Conservation (phyloP, 2,113 vertebrate genomes). For the Saimiri boliviensis region DNA sequence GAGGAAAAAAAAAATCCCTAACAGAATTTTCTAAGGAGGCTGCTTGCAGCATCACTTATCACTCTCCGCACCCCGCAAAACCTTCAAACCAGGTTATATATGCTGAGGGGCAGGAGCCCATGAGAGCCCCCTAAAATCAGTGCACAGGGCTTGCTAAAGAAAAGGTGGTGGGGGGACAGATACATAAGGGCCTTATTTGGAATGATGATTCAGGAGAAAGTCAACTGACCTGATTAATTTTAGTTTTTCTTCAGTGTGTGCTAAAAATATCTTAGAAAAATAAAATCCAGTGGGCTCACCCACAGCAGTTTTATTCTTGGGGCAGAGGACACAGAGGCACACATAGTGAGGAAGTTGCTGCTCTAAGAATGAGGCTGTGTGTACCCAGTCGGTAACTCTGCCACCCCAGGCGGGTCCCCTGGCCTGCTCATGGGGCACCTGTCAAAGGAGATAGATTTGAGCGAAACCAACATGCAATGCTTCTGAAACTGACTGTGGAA, state of each 20-base stretch:
- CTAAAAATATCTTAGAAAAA: slow-evolving; percentile 68
- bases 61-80: neutral
- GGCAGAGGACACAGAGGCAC: neutral
- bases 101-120: accelerated
- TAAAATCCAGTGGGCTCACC: slow-evolving; percentile 19
- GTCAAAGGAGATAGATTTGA: neutral
- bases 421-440: neutral
- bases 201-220: slow-evolving; percentile 24
- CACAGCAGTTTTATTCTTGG: slow-evolving; percentile 29
- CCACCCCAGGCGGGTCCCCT: neutral
- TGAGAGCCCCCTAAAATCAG: neutral
- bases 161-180: accelerated
- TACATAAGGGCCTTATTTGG: neutral
- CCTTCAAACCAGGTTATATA: neutral
- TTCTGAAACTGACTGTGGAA: accelerated
- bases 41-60: accelerated
- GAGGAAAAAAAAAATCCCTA: neutral
- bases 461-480: accelerated
- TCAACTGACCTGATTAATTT: slow-evolving; percentile 24
- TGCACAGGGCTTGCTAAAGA: neutral
- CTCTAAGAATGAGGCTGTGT: slow-evolving; percentile 30
- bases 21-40: neutral
- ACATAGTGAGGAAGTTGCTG: neutral
- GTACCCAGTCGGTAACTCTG: neutral
- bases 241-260: neutral